These are phyloP conservation scores for Leptoclinus maculatus DNA, from an alignment of 2,797 vertebrate species.

Conservation along the genomic window DNA sequence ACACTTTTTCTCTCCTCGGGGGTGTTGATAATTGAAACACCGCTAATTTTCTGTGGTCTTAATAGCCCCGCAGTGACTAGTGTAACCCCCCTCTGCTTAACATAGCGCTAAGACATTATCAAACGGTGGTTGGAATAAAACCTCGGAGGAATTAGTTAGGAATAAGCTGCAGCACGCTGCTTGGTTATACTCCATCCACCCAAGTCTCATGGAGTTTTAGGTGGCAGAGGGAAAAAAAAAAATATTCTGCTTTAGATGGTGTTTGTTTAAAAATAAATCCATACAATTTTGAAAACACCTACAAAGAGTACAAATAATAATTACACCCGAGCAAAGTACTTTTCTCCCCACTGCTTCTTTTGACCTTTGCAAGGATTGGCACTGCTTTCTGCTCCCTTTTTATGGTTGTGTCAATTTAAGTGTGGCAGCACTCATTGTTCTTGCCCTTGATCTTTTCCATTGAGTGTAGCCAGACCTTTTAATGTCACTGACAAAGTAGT, in stretches of 20 bases:
- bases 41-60: constrained; percentile 75
- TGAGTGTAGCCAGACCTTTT: constrained; percentile 75
- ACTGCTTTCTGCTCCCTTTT: constrained; percentile 63
- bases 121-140: constrained; percentile 59
- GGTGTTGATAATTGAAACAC: constrained; percentile 75
- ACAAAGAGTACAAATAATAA: background rate
- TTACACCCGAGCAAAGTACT: constrained; percentile 40
- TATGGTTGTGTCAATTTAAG: constrained; percentile 75
- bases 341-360: constrained; percentile 34
- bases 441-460: constrained; percentile 77
- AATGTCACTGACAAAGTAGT: constrained; percentile 80
- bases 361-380: constrained; percentile 69
- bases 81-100: constrained; percentile 66
- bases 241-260: background rate
- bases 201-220: background rate
- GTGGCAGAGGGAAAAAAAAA: constrained; percentile 6
- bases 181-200: background rate
- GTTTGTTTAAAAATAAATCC: constrained; percentile 31
- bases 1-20: constrained; percentile 61
- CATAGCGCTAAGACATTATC: constrained; percentile 58
- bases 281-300: constrained; percentile 18
- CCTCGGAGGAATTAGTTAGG: constrained; percentile 50
- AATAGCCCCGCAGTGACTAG: constrained; percentile 66
- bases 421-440: constrained; percentile 74
- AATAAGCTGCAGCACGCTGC: constrained; percentile 28